Evolutionary conservation across 2,888 invertebrate genomes (phyloP).

Genomic region (Colletes collaris): DNA sequence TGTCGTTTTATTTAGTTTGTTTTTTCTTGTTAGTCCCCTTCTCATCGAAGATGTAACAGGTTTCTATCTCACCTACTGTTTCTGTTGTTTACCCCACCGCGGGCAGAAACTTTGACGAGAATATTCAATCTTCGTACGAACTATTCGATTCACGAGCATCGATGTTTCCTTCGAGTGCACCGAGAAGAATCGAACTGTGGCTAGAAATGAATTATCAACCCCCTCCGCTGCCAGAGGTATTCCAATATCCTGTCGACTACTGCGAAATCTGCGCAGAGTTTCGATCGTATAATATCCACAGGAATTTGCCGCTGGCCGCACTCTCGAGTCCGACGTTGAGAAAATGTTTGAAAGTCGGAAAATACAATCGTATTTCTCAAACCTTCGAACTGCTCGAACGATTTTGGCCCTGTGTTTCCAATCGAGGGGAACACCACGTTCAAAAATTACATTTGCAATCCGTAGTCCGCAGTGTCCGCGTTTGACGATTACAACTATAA

Average conservation of each 20-base stretch:
- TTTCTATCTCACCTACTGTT: background rate
- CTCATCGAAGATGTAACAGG: too few species aligned
- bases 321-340: background rate
- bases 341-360: background rate
- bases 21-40: too few species aligned
- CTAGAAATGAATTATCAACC: conserved; percentile 44
- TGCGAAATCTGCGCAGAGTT: conserved; percentile 22
- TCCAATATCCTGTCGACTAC: conserved; percentile 47
- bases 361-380: too few species aligned
- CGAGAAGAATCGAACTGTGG: conserved; percentile 5
- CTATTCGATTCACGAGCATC: background rate
- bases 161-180: background rate
- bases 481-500: too few species aligned
- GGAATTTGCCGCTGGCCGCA: conserved; percentile 5
- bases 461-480: too few species aligned
- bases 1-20: too few species aligned
- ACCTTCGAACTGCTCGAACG: too few species aligned
- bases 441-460: too few species aligned
- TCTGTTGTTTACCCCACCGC: background rate
- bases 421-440: too few species aligned
- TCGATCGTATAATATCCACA: conserved; percentile 28
- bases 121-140: background rate
- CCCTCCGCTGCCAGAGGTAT: conserved; percentile 23
- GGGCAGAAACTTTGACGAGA: background rate
- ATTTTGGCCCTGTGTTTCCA: too few species aligned